These are phyloP conservation scores for Sebastes wilsoni DNA, from an alignment of 2,797 vertebrate genomes.

Conservation along the genomic window DNA sequence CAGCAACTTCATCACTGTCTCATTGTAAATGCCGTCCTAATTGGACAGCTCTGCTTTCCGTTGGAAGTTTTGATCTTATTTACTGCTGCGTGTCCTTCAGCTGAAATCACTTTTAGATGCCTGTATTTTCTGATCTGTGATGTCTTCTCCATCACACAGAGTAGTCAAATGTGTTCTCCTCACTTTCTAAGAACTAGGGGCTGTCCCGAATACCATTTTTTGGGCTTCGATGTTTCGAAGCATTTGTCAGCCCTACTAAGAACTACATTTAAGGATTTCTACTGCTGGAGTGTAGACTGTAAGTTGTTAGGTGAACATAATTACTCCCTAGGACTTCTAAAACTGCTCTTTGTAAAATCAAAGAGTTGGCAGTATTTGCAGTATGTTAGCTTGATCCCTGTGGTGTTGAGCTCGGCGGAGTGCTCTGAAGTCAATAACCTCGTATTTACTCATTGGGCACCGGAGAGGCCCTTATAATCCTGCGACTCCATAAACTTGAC, in stretches of 20 bases:
- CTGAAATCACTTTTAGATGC: slow-evolving; percentile 1
- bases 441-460: slow-evolving; percentile 52
- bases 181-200: not conserved
- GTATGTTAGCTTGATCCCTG: slow-evolving; percentile 38
- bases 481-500: slow-evolving; percentile 41
- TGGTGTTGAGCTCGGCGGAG: slow-evolving; percentile 42
- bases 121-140: not conserved
- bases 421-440: slow-evolving; percentile 57
- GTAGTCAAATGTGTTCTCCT: not conserved
- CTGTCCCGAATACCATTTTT: not conserved
- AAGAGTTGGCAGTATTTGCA: slow-evolving; percentile 26
- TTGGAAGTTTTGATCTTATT: slow-evolving; percentile 55
- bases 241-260: not conserved
- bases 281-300: not conserved
- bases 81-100: slow-evolving; percentile 41
- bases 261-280: not conserved
- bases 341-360: slow-evolving; percentile 37
- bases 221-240: not conserved
- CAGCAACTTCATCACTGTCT: slow-evolving; percentile 78
- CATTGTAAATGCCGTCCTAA: slow-evolving; percentile 65
- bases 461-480: slow-evolving; percentile 24
- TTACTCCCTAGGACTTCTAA: slow-evolving; percentile 26
- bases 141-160: not conserved
- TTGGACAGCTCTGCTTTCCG: slow-evolving; percentile 57
- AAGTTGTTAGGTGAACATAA: slow-evolving; percentile 11